Evolutionary conservation across 2,888 invertebrate genomes (phyloP).

Genomic region (Chymomyza fuscimana): DNA sequence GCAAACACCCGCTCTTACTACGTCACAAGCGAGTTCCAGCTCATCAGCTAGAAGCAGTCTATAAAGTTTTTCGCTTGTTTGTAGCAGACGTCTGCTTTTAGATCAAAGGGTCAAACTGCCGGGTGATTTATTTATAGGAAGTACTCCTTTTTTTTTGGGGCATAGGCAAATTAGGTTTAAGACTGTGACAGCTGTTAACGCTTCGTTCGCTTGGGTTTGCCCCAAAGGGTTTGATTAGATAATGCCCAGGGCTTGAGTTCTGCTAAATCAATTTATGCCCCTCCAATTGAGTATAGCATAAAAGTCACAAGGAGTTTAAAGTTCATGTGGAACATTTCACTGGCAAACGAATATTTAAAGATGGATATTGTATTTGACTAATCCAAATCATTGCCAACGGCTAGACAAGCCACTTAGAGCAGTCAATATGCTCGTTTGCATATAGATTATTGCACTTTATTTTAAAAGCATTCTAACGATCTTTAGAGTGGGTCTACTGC

Average conservation of each 20-base stretch:
- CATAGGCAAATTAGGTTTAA: conserved; percentile 54
- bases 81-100: conserved; percentile 53
- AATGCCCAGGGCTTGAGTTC: neutral
- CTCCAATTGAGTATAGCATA: neutral
- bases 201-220: conserved; percentile 38
- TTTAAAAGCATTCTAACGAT: neutral
- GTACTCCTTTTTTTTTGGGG: conserved; percentile 20
- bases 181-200: conserved; percentile 52
- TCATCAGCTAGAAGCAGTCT: conserved; percentile 16
- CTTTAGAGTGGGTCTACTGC: neutral
- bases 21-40: no score
- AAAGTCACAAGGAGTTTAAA: neutral
- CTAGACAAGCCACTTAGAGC: neutral
- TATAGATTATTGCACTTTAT: neutral
- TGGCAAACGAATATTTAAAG: neutral
- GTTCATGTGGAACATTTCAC: neutral
- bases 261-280: conserved; percentile 1
- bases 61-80: conserved; percentile 41
- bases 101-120: conserved; percentile 60
- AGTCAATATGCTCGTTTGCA: neutral
- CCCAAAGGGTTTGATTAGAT: conserved; percentile 25
- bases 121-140: conserved; percentile 57
- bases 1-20: no score
- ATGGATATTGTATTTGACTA: neutral
- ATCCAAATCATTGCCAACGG: neutral